Evolutionary conservation across 2,888 invertebrate genomes (phyloP), one percentile per base, ranked within the genome.

Genomic region (Iselma pallidipennis): DNA sequence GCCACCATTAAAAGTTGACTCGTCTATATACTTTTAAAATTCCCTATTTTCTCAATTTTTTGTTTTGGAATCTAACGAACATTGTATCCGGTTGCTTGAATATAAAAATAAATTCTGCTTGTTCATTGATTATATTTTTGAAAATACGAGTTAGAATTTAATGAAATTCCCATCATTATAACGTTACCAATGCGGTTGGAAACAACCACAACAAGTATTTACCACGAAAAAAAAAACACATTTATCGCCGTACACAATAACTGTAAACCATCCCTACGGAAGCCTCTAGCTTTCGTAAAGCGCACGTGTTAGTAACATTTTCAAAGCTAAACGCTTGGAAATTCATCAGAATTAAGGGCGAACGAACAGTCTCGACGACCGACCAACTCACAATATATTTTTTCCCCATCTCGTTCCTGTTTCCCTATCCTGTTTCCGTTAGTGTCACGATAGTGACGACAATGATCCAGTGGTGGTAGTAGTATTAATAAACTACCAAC

Each of bases 261-360:
- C 19, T 29, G 14, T 26, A 26, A 51, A 2, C 45, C 12, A 12
- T 7, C 51, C 51, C 48, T 49, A 45, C 2, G 45, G 45, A 45
- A 21, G 21, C 10, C 49, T 48, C 26, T 26, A 56, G 53, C 59
- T 55, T 33, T 31, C 26, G 19, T 49, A 28, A 28, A 61, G 53
- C 45, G 49, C 49, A 53, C 48, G 55, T 57, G 52, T 52, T 48
- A 49, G 48, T 45, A 55, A 31, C 21, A 33, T 49, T 55, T 55
- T 26, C 33, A 9, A n/a, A 48, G 51, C 49, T 59, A 59, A 59
- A 37, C 58, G 45, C 42, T 48, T 33, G 51, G 51, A 60, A 60
- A 60, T 60, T 60, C 51, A 60, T 60, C 59, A 55, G 54, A 55
- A 60, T 60, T 60, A 60, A 55, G 54, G 26, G 55, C 59, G 49